Percentiles rank a stretch among this genome's conserved stretches.
Conservation (phyloP, 2,113 vertebrate genomes). For the Chlorodrepanis virens region DNA sequence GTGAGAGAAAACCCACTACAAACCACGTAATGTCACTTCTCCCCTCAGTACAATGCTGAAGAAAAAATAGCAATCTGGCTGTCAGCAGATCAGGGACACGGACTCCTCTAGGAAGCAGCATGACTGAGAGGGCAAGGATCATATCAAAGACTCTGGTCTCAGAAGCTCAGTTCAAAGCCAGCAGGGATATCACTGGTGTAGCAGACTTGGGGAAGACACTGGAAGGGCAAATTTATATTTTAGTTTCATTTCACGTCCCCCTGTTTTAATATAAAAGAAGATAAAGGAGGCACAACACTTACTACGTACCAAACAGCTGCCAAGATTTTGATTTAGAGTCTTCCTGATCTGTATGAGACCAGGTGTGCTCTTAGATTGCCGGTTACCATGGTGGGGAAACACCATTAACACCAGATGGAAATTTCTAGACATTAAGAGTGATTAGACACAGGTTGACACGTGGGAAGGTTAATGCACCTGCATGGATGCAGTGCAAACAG, state of each 20-base stretch:
- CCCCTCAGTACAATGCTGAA: background rate
- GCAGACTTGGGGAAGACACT: background rate
- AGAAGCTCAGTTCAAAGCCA: conserved; percentile 24
- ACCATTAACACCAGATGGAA: background rate
- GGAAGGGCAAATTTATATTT: conserved; percentile 7
- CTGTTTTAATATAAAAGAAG: background rate
- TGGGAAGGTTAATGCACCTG: background rate
- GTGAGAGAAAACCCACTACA: background rate
- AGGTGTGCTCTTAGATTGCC: background rate
- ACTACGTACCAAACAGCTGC: background rate
- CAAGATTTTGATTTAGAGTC: background rate
- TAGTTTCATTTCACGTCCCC: background rate
- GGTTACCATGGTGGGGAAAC: background rate
- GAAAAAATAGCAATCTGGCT: conserved; percentile 10
- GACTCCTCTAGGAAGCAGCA: conserved; percentile 18
- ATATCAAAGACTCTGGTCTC: background rate
- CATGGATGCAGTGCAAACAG: background rate
- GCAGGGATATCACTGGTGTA: background rate
- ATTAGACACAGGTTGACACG: background rate
- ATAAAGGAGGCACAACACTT: background rate
- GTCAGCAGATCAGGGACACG: conserved; percentile 29
- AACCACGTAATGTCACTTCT: background rate
- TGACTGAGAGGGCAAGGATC: conserved; percentile 32
- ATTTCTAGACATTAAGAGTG: background rate
- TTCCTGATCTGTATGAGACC: background rate